Percentiles rank a stretch among this genome's conserved stretches.
These are phyloP conservation scores for Spodoptera litura DNA, from an alignment of 1,140 invertebrate genomes.

Conservation along the genomic window DNA sequence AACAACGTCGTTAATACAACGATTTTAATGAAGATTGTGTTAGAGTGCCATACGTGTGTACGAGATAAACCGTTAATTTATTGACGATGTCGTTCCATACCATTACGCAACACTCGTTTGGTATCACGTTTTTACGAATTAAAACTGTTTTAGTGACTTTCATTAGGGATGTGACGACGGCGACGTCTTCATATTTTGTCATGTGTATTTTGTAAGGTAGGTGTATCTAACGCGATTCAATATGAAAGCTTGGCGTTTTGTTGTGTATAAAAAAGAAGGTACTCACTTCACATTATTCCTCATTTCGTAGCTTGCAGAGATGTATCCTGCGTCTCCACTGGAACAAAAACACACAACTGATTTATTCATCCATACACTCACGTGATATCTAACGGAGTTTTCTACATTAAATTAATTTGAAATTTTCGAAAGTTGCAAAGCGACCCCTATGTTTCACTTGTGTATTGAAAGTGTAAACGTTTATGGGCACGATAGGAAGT, in stretches of 20 bases:
- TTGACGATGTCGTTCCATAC: slow-evolving; percentile 14
- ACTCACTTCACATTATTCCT: slow-evolving; percentile 78
- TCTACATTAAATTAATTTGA: not conserved
- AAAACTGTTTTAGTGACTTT: slow-evolving; percentile 4
- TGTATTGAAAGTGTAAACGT: not conserved
- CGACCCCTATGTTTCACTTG: not conserved
- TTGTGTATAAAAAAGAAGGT: slow-evolving; percentile 20
- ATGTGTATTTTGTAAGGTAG: too few species aligned
- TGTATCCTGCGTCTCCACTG: slow-evolving; percentile 76
- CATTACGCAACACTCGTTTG: slow-evolving; percentile 28
- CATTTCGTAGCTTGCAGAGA: slow-evolving; percentile 73
- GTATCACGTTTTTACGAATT: slow-evolving; percentile 1
- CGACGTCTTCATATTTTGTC: too few species aligned
- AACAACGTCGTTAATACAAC: slow-evolving; percentile 38
- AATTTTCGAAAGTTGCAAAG: slow-evolving; percentile 2
- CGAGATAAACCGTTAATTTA: slow-evolving; percentile 35
- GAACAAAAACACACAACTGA: slow-evolving; percentile 56
- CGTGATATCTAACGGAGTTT: not conserved
- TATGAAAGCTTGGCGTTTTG: too few species aligned
- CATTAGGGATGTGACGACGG: not conserved
- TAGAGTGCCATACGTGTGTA: slow-evolving; percentile 11
- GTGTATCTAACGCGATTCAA: too few species aligned
- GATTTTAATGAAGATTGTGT: slow-evolving; percentile 37
- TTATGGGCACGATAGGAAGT: slow-evolving; percentile 31
- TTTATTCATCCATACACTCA: slow-evolving; percentile 2